A percentile compares a stretch with the other conserved stretches of the same genome.
phyloP scores from a whole-genome alignment of 2,888 invertebrate genomes.

The Drosophila glabriapex region DNA sequence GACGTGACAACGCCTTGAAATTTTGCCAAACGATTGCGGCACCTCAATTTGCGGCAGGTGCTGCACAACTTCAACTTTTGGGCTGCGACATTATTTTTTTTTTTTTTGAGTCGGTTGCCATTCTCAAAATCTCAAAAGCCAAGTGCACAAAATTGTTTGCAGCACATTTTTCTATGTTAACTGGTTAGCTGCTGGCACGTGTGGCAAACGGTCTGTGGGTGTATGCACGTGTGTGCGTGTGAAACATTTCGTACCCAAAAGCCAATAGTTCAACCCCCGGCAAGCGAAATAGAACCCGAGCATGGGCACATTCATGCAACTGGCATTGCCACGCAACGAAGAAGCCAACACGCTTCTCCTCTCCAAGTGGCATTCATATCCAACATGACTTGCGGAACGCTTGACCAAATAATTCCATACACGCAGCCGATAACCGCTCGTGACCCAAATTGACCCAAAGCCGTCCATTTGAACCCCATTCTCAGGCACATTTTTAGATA shows the following conservation, averaged over 20 bases:
- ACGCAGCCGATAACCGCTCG: constrained; percentile 42
- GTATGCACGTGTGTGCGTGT: neutral
- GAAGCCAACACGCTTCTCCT: constrained; percentile 36
- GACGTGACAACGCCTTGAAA: constrained; percentile 64
- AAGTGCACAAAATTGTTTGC: constrained; percentile 38
- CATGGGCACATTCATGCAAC: constrained; percentile 25
- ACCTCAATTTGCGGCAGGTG: constrained; percentile 66
- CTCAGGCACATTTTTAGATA: constrained; percentile 6
- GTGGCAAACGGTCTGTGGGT: neutral
- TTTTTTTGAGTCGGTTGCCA: constrained; percentile 17
- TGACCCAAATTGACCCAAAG: constrained; percentile 40
- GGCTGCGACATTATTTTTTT: neutral
- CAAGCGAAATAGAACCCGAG: constrained; percentile 9
- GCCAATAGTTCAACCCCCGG: constrained; percentile 11
- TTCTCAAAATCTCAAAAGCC: constrained; percentile 29
- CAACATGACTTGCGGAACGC: constrained; percentile 42
- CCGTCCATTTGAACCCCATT: constrained; percentile 16
- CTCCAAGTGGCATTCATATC: constrained; percentile 30
- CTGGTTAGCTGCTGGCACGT: constrained; percentile 11
- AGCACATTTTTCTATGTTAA: constrained; percentile 58
- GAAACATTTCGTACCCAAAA: constrained; percentile 6
- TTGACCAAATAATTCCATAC: constrained; percentile 52
- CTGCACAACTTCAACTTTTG: constrained; percentile 35
- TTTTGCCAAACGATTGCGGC: constrained; percentile 42
- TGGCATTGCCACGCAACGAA: constrained; percentile 20